Base-by-base conservation (phyloP, 2,888 invertebrate genomes). In the Meta bourneti region DNA sequence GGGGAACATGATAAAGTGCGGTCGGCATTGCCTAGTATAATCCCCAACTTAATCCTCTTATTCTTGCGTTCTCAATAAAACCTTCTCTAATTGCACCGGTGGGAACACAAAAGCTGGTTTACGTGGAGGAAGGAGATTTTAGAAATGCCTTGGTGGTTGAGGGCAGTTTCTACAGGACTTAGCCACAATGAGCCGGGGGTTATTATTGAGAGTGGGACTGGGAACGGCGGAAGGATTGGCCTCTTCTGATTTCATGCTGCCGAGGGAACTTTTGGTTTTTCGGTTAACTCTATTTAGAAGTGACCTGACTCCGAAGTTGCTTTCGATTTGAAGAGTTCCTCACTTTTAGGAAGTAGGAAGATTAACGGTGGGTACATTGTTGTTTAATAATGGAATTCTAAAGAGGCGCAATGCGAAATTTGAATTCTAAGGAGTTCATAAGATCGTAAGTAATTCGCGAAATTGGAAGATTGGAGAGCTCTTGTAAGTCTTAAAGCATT, bases 11-110 rank as follows among this genome's bases (percentile, higher is more conserved):
- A 61, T 20, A 79, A 19, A 82, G 72, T 84, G 54, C 54, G 34
- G 74, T 84, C 34, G 74, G 52, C 19, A 75, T 61, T 16, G 77
- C n/a, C 34, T 61, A 51, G 54, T 72, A 13, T 71, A 87, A 87
- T 87, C 79, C 72, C 7, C 1, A 16, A 79, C 52, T 11, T 87
- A 87, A 87, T 87, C 87, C 87, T 79, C 87, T 87, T 79, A 80
- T n/a, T 71, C n/a, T 79, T 54, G n/a, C 70, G 72, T 72, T 87
- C 87, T 79, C 87, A 70, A 71, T 87, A 79, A 71, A 87, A 87
- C 54, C 78, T 80, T 54, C 61, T 72, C 87, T 72, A 72, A 87
- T 87, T 80, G 87, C 13, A 54, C 87, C 72, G 20, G 13, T 34
- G 79, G 54, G 79, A 80, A 72, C 16, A 7, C n/a, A 54, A 54